phyloP scores from a whole-genome alignment of 1,140 invertebrate genomes.

The Neelides sp. region DNA sequence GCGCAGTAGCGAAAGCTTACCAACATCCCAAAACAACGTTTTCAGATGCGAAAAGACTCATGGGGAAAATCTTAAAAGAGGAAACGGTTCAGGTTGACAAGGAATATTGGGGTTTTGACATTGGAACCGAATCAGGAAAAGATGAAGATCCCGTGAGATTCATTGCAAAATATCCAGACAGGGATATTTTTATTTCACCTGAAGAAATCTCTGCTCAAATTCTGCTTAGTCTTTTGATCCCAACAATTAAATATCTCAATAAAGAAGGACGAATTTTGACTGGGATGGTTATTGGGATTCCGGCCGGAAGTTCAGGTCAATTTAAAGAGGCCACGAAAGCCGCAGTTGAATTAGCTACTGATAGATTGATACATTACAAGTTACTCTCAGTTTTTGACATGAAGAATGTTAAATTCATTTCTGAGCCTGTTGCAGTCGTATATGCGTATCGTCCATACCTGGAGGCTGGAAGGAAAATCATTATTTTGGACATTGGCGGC shows the following conservation, averaged over 20 bases:
- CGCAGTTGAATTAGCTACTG: conserved; percentile 74
- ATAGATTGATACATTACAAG: too few species aligned
- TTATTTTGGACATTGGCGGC: too few species aligned
- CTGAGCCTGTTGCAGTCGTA: conserved; percentile 97
- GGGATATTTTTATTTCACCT: conserved; percentile 38
- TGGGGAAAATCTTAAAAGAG: conserved; percentile 44
- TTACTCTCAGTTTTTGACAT: too few species aligned
- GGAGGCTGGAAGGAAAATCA: conserved; percentile 24
- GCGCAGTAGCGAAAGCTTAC: too few species aligned
- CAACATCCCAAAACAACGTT: conserved; percentile 14
- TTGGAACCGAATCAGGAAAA: not conserved
- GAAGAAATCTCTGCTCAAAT: conserved; percentile 44
- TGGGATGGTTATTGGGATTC: conserved; percentile 97
- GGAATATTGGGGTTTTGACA: conserved; percentile 38
- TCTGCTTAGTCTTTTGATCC: conserved; percentile 38
- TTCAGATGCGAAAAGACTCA: conserved; percentile 43
- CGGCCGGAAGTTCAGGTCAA: conserved; percentile 97
- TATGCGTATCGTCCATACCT: conserved; percentile 97
- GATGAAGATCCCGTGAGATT: conserved; percentile 25
- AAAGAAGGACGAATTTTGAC: conserved; percentile 63
- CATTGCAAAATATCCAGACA: conserved; percentile 35
- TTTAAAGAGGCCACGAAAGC: conserved; percentile 93
- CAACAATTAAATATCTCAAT: conserved; percentile 33
- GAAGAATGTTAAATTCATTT: conserved; percentile 99
- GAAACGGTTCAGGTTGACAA: conserved; percentile 41